These are phyloP conservation scores for Pterobdella sp. DNA, from an alignment of 2,888 invertebrate genomes.

Conservation along the genomic window DNA sequence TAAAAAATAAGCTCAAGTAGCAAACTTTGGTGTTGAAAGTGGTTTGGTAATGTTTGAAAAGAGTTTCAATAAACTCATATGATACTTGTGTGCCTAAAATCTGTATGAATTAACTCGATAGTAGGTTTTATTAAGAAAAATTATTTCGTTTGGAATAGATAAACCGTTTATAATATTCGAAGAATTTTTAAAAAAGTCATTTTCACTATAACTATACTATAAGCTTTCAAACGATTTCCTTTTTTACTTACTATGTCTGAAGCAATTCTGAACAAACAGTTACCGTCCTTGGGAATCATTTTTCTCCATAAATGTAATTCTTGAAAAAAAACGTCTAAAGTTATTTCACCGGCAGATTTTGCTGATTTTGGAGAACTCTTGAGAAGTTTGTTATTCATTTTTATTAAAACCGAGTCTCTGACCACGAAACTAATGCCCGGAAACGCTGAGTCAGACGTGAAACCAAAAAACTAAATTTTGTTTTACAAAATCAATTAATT, in stretches of 20 bases:
- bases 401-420: too few species aligned
- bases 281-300: conserved; percentile 77
- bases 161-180: too few species aligned
- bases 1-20: neutral
- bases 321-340: conserved; percentile 33
- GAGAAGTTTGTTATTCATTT: conserved; percentile 23
- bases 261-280: conserved; percentile 77
- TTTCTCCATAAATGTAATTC: conserved; percentile 71
- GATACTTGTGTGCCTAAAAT: conserved; percentile 63
- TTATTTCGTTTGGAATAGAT: neutral
- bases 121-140: neutral
- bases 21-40: neutral
- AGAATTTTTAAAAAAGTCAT: too few species aligned
- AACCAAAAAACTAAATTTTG: too few species aligned
- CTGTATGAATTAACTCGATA: neutral
- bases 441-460: too few species aligned
- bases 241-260: conserved; percentile 69
- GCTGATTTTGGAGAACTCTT: conserved; percentile 3
- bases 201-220: too few species aligned
- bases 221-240: too few species aligned
- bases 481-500: too few species aligned
- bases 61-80: conserved; percentile 77
- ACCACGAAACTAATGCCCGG: too few species aligned
- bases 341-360: conserved; percentile 21
- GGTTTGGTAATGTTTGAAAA: conserved; percentile 67